Evolutionary conservation across 2,888 invertebrate genomes (phyloP).

Genomic region (Drosophila quinaria): DNA sequence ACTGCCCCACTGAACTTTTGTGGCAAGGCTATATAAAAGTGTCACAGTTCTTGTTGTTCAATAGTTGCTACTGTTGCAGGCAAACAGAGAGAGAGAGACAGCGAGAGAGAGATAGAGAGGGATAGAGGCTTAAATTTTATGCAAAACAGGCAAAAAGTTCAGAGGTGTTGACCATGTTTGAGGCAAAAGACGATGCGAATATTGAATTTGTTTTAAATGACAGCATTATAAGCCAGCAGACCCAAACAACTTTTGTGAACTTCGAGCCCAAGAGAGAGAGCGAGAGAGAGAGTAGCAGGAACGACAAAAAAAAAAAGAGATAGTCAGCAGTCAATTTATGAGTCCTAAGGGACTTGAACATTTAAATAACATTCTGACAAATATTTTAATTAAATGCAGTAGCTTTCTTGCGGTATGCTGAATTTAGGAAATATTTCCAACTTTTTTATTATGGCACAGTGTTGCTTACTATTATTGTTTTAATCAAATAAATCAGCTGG

Average conservation of each 20-base stretch:
- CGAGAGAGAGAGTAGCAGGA: neutral
- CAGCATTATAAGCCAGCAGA: constrained; percentile 65
- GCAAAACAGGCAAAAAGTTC: constrained; percentile 70
- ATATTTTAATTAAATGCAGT: neutral
- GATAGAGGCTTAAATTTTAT: constrained; percentile 54
- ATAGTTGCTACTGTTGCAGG: constrained; percentile 31
- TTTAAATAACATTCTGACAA: constrained; percentile 40
- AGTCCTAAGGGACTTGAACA: constrained; percentile 46
- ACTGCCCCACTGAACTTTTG: constrained; percentile 69
- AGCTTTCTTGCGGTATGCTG: neutral
- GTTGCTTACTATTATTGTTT: neutral
- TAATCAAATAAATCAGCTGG: neutral
- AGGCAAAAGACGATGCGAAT: constrained; percentile 59
- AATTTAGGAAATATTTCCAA: neutral
- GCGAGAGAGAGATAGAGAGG: neutral
- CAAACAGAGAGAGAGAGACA: constrained; percentile 8
- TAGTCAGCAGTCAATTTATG: constrained; percentile 48
- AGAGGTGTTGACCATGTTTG: constrained; percentile 74
- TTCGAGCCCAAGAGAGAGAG: neutral
- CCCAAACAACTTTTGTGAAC: constrained; percentile 18
- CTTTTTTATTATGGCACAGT: neutral
- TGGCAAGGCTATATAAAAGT: constrained; percentile 47
- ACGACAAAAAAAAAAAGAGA: neutral
- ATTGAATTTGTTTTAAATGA: constrained; percentile 76
- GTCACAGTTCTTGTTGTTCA: constrained; percentile 24